Base-by-base conservation (phyloP, 2,797 vertebrate genomes). In the Sebastes goodei region DNA sequence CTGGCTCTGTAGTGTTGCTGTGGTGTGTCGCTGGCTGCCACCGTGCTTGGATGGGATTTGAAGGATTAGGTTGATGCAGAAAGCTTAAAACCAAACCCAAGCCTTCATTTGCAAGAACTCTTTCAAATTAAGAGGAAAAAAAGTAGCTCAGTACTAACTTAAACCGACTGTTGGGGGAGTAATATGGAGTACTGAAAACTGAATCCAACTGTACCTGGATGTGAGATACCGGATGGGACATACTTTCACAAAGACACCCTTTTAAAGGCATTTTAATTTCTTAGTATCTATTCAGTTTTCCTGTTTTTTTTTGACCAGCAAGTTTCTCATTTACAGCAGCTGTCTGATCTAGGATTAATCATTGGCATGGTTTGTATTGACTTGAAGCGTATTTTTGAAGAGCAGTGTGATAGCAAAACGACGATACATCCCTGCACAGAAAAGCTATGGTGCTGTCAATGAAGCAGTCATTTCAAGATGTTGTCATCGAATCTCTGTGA, bases 31-130 rank as follows among this genome's bases (percentile, higher is more conserved):
- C 64, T 83, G 35, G 49, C 70, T 85, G 73, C 69, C 59, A 42
- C 78, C 81, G 53, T 71, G 63, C 78, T 86, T 29, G 85, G 81
- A 72, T 76, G 70, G 90, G 92, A 93, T 93, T 93, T 92, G 77
- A 87, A 78, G 89, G 92, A 93, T 93, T 93, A 89, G 74, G 33
- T 88, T 80, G 81, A 81, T 84, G 80, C 74, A 86, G 74, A 91
- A 92, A 80, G 81, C 84, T 91, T 92, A 86, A 89, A 90, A 81
- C 76, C 78, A 86, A 88, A 81, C 71, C 38, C 68, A 64, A 78
- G 77, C 76, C 62, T 87, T 87, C 56, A 82, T 87, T 90, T 80
- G 74, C 75, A 89, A 68, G 32, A 85, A 85, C 33, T 80, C 63
- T 78, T 86, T 92, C 30, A 81, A 85, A 85, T 82, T n/a, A 89